Percentiles rank a stretch among this genome's conserved stretches.
Evolutionary conservation across 1,140 invertebrate genomes (phyloP).

Genomic region (Hirudo medicinalis): DNA sequence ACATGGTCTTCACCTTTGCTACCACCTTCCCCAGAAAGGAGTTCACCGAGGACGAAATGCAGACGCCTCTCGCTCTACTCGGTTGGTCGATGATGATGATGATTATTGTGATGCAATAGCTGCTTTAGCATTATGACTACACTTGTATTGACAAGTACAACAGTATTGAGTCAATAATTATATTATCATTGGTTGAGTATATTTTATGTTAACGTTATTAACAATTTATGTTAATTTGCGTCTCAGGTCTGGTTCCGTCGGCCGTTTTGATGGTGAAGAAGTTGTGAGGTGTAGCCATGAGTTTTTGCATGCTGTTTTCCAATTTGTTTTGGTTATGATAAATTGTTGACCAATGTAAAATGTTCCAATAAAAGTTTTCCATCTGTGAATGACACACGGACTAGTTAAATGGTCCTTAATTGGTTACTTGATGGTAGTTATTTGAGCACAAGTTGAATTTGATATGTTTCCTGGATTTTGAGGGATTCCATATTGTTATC

Average conservation of each 20-base stretch:
- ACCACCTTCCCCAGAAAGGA: conserved; percentile 73
- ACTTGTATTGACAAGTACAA: too few relatives aligned
- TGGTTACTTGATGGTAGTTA: not conserved
- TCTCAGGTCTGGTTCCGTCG: conserved; percentile 60
- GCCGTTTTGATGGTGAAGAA: conserved; percentile 57
- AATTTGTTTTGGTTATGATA: not conserved
- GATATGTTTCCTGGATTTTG: not conserved
- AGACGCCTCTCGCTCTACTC: conserved; percentile 63
- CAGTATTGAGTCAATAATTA: not conserved
- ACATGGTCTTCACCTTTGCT: conserved; percentile 58
- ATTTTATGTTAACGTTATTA: too few relatives aligned
- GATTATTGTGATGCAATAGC: conserved; percentile 7
- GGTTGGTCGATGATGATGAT: conserved; percentile 45
- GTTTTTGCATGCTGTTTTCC: not conserved
- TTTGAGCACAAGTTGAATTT: not conserved
- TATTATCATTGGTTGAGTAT: too few relatives aligned
- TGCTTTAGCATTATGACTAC: too few relatives aligned
- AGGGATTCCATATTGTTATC: too few relatives aligned
- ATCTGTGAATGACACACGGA: not conserved
- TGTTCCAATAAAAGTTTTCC: too few relatives aligned
- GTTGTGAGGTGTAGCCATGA: not conserved
- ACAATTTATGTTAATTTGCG: conserved; percentile 7
- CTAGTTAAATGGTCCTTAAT: too few relatives aligned
- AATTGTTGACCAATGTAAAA: not conserved
- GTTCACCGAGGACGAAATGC: conserved; percentile 71